Evolutionary conservation across 2,797 vertebrate species (phyloP), one percentile per base, ranked within the genome.

Genomic region (Enteromius afrohamiltoni): DNA sequence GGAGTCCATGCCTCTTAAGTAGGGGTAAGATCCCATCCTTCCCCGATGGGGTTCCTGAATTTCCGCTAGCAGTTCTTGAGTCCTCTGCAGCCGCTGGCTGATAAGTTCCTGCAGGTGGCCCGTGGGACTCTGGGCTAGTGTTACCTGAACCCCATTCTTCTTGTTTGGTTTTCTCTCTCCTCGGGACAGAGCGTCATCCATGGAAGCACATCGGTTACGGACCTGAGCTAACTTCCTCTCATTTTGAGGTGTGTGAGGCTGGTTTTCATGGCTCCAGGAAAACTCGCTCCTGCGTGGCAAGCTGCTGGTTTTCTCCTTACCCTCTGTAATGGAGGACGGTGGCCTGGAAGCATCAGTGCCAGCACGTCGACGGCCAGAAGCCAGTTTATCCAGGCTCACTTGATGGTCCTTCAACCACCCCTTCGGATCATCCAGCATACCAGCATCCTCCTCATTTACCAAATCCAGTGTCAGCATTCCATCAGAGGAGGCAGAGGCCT

Each of bases 391-490:
- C 87, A 95, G 90, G 26, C 96, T 95, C 0, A 94, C 94, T 0
- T 92, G 93, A 88, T 96, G 95, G 84, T 93, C 95, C 87, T 93
- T 92, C 3, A 95, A 95, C 14, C 96, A 97, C 16, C 93, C 95
- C 23, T 91, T 42, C 0, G 92, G 94, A 83, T 96, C 95, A 84
- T 96, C 96, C 0, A 93, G 93, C 6, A 37, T 79, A 74, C 93
- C 93, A 26, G 90, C 67, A 0, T 97, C 96, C 70, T 99, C 97
- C 91, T 97, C 96, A 0, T 97, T 95, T 29, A 99, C 98, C 84
- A 99, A 92, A 93, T 98, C 97, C 0, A 98, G 94, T 11, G 97
- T 98, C 92, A 98, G 90, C 96, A 96, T 96, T 77, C 97, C 97
- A 0, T 97, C 96, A 0, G 96, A 97, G 87, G 97, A 97, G 79